These are phyloP conservation scores for Haliclystus octoradiatus DNA, from an alignment of 30 jellyfish, hydroid and myxozoan genomes.

Conservation along the genomic window DNA sequence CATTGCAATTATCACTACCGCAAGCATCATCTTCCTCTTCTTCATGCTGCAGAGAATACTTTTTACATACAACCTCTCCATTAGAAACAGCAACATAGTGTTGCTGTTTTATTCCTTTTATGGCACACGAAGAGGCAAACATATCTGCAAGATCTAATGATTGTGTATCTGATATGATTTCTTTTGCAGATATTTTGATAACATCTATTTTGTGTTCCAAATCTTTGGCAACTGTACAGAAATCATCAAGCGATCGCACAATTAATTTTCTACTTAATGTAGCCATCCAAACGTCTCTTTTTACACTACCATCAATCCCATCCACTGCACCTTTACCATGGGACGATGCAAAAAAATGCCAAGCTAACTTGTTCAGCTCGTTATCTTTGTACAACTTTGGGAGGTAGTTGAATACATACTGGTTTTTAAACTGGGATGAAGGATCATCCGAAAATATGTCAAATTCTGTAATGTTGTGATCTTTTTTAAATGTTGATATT, in stretches of 20 bases:
- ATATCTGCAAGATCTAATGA: slow-evolving; percentile 1
- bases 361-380: not conserved
- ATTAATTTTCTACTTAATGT: slow-evolving; percentile 8
- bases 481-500: too few species aligned
- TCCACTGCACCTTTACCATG: slow-evolving; percentile 38
- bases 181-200: slow-evolving; percentile 1
- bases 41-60: slow-evolving; percentile 1
- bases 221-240: slow-evolving; percentile 21
- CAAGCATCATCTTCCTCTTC: too few species aligned
- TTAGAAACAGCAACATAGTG: slow-evolving; percentile 8
- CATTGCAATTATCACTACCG: too few species aligned
- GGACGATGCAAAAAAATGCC: slow-evolving; percentile 27
- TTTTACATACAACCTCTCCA: slow-evolving; percentile 7
- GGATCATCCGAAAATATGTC: slow-evolving; percentile 15
- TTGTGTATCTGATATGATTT: slow-evolving; percentile 4
- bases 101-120: not conserved
- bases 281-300: slow-evolving; percentile 21
- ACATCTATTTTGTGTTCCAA: slow-evolving; percentile 6
- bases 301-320: slow-evolving; percentile 23
- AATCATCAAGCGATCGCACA: slow-evolving; percentile 12
- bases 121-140: slow-evolving; percentile 5
- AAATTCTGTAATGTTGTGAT: not conserved
- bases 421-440: slow-evolving; percentile 12
- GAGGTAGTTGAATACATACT: slow-evolving; percentile 7
- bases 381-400: not conserved